Evolutionary conservation across 2,113 vertebrate species (phyloP).

Genomic region (Sigmodon hispidus): DNA sequence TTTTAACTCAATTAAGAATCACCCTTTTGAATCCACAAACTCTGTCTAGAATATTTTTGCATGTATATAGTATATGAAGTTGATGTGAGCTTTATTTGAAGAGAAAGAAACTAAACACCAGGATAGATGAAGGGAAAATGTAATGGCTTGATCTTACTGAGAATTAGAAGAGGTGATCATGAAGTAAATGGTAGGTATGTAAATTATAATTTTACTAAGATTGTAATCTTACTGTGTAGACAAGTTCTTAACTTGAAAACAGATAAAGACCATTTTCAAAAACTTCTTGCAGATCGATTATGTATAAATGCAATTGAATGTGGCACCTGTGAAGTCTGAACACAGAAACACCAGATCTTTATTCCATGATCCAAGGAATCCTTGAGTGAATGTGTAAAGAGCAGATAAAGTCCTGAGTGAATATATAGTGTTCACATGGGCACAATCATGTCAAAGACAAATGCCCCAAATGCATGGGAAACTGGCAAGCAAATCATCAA

Average conservation of each 20-base stretch:
- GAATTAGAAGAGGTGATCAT: background rate
- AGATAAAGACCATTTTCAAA: slow-evolving; percentile 33
- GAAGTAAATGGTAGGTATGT: background rate
- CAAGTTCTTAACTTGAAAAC: slow-evolving; percentile 36
- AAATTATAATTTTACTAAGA: slow-evolving; percentile 43
- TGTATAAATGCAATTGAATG: background rate
- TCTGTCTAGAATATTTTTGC: slow-evolving; percentile 24
- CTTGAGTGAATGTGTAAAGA: background rate
- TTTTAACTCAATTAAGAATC: slow-evolving; percentile 52
- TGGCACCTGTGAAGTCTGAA: background rate
- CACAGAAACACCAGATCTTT: background rate
- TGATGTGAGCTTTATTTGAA: slow-evolving; percentile 36
- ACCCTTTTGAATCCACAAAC: background rate
- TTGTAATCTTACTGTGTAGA: slow-evolving; percentile 4
- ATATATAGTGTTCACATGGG: background rate
- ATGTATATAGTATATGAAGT: background rate
- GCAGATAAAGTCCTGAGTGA: background rate
- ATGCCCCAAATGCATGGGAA: background rate
- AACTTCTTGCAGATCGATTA: background rate
- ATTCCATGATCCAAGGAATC: slow-evolving; percentile 39
- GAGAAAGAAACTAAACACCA: slow-evolving; percentile 9
- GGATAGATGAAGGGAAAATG: background rate
- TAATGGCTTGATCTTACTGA: slow-evolving; percentile 48
- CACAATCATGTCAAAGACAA: background rate
- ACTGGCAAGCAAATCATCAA: background rate